Conservation (phyloP, 2,797 vertebrate species). For the Rhinatrema bivittatum region DNA sequence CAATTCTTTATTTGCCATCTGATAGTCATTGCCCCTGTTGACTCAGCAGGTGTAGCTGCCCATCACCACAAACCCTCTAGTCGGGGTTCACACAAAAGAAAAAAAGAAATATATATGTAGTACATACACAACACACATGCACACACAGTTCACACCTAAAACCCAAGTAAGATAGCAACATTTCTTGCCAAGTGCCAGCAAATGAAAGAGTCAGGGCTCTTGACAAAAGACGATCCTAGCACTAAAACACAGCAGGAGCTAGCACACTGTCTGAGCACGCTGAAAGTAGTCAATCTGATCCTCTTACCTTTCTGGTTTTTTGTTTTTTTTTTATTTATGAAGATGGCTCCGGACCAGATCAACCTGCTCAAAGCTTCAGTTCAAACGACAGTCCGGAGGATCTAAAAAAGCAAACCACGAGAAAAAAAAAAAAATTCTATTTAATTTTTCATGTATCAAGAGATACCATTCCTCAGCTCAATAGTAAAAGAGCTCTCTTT, state of each 20-base stretch:
- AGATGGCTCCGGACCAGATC: slow-evolving; percentile 39
- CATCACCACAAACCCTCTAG: background rate
- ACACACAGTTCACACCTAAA: background rate
- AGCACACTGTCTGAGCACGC: no score
- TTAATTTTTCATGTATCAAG: slow-evolving; percentile 14
- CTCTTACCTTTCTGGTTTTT: slow-evolving; percentile 61
- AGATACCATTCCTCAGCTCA: slow-evolving; percentile 10
- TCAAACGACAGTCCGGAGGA: slow-evolving; percentile 29
- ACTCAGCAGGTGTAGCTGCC: background rate
- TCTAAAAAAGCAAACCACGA: slow-evolving; percentile 45
- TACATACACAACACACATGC: slow-evolving; percentile 8
- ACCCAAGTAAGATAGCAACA: slow-evolving; percentile 3
- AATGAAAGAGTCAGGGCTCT: no score
- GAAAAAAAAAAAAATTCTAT: slow-evolving; percentile 18
- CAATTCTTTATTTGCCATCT: fast-evolving
- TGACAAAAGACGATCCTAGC: background rate
- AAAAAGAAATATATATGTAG: no score
- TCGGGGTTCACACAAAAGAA: background rate
- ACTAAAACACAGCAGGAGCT: background rate
- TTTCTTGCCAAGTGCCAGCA: background rate
- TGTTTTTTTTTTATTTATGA: slow-evolving; percentile 30
- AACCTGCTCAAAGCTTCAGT: slow-evolving; percentile 6
- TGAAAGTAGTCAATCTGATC: no score
- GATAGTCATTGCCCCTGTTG: background rate
- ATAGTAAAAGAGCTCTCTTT: slow-evolving; percentile 7